Evolutionary conservation across 2,113 vertebrate genomes (phyloP).

Genomic region (Eira barbara): DNA sequence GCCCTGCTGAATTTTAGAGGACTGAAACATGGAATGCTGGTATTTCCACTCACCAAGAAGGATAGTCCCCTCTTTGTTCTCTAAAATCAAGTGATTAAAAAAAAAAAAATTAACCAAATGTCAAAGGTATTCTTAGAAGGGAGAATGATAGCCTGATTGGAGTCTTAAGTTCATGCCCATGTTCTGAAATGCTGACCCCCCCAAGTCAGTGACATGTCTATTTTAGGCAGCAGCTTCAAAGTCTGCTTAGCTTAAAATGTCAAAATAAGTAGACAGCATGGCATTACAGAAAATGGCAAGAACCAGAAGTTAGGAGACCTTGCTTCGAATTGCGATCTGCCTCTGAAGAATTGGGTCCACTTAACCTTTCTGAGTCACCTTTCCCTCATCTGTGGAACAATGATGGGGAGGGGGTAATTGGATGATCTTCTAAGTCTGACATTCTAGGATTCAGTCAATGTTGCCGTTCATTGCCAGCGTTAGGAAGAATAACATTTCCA

Average conservation of each 20-base stretch:
- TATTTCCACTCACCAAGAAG: neutral
- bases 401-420: neutral
- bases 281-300: neutral
- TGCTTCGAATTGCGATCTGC: neutral
- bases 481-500: conserved; percentile 35
- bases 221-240: neutral
- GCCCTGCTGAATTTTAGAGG: neutral
- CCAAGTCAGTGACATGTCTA: neutral
- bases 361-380: neutral
- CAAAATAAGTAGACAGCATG: conserved; percentile 12
- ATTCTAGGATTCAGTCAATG: neutral
- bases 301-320: neutral
- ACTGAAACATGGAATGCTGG: neutral
- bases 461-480: neutral
- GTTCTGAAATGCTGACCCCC: neutral
- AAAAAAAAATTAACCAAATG: conserved; percentile 15
- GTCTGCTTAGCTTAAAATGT: conserved; percentile 46
- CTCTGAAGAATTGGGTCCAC: neutral
- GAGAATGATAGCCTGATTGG: neutral
- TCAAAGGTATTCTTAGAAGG: conserved; percentile 13
- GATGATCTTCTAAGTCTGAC: neutral
- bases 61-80: neutral
- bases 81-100: neutral
- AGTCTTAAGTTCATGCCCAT: neutral
- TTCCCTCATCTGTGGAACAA: neutral